Conservation (phyloP, 1,140 invertebrate genomes). For the Drosophila mauritiana region DNA sequence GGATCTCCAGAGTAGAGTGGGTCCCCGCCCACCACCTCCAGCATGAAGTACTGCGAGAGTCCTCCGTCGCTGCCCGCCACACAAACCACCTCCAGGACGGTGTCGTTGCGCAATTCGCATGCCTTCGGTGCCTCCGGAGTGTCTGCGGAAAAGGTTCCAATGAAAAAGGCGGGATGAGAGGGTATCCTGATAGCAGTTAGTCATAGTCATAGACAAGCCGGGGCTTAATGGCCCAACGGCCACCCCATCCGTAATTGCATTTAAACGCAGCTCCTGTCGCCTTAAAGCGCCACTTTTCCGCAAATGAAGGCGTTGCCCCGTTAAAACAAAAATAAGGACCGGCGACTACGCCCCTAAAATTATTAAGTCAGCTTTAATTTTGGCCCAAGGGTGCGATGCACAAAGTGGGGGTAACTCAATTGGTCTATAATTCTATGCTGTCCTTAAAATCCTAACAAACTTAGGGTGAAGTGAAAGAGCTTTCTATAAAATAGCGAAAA, state of each 20-base stretch:
- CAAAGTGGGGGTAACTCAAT: neutral
- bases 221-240: constrained; percentile 48
- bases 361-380: constrained; percentile 21
- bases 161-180: constrained; percentile 10
- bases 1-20: constrained; percentile 83
- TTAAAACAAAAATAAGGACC: constrained; percentile 18
- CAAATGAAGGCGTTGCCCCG: constrained; percentile 56
- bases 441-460: neutral
- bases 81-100: constrained; percentile 90
- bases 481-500: too few species aligned
- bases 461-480: neutral
- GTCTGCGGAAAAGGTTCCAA: constrained; percentile 84
- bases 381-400: neutral
- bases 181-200: constrained; percentile 49
- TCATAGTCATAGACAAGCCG: constrained; percentile 48
- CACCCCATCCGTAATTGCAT: constrained; percentile 48
- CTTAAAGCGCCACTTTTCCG: constrained; percentile 50
- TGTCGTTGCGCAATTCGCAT: constrained; percentile 89
- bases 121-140: constrained; percentile 89
- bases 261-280: constrained; percentile 40
- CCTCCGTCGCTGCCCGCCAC: constrained; percentile 92
- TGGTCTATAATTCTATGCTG: neutral
- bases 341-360: neutral
- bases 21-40: constrained; percentile 90
- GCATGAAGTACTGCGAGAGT: constrained; percentile 91